Evolutionary conservation across 1,140 invertebrate genomes (phyloP).

Genomic region (Euglossa dilemma): DNA sequence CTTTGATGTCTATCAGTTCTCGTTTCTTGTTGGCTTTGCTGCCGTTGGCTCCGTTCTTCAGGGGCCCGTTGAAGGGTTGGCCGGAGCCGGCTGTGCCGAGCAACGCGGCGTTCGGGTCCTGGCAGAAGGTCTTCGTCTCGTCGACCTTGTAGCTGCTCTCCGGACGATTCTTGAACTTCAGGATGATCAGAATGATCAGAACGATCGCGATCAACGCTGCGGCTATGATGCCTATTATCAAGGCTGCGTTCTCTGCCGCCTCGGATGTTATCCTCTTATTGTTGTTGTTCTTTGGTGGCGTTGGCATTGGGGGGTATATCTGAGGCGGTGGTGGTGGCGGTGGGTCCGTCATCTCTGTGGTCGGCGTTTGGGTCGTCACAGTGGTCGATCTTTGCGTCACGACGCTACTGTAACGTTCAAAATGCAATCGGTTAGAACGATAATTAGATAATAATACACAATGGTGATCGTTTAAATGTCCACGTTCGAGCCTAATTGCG

Average conservation of each 20-base stretch:
- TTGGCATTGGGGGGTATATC: conserved; percentile 70
- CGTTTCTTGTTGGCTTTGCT: conserved; percentile 87
- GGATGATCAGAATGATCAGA: conserved; percentile 93
- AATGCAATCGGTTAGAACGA: neutral
- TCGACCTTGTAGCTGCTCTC: conserved; percentile 96
- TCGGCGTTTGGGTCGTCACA: conserved; percentile 75
- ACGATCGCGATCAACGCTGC: conserved; percentile 95
- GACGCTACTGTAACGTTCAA: conserved; percentile 62
- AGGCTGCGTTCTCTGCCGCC: conserved; percentile 87
- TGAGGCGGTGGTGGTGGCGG: conserved; percentile 80
- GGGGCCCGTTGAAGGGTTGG: conserved; percentile 79
- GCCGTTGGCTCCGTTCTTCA: conserved; percentile 77
- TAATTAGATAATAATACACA: too few species aligned
- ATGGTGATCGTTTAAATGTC: too few species aligned
- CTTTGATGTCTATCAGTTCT: conserved; percentile 94
- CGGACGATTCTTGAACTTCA: conserved; percentile 93
- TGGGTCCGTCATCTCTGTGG: conserved; percentile 77
- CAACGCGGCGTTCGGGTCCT: conserved; percentile 89
- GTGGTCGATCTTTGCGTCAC: conserved; percentile 70
- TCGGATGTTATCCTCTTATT: conserved; percentile 87
- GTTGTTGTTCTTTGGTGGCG: conserved; percentile 76
- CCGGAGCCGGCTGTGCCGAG: conserved; percentile 83
- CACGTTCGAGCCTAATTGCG: too few species aligned
- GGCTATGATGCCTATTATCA: conserved; percentile 95
- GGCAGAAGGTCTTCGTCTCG: conserved; percentile 89